These are phyloP conservation scores for Spheniscus humboldti DNA, from an alignment of 2,797 vertebrate genomes.

Conservation along the genomic window DNA sequence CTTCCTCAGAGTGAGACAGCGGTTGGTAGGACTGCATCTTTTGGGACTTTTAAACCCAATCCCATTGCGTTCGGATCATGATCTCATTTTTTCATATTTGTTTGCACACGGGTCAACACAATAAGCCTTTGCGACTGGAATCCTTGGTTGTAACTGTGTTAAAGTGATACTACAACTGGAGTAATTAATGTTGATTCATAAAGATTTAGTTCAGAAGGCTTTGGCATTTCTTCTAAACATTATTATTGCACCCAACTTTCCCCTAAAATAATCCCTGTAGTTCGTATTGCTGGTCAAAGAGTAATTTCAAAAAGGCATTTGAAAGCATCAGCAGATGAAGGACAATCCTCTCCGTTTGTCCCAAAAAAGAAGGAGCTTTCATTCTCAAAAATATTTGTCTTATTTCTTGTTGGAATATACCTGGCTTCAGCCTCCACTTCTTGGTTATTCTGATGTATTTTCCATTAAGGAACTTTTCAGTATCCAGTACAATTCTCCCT, in stretches of 20 bases:
- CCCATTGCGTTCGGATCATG: rapidly evolving
- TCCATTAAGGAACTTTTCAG: neutral
- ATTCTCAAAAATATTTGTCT: neutral
- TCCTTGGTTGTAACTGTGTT: neutral
- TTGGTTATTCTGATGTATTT: neutral
- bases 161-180: neutral
- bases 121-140: neutral
- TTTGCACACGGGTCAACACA: neutral
- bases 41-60: neutral
- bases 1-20: neutral
- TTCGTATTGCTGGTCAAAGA: neutral
- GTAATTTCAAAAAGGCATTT: neutral
- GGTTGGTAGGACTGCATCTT: neutral
- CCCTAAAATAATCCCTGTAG: neutral
- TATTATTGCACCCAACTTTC: neutral
- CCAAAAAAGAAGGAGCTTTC: neutral
- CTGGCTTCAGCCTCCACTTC: neutral
- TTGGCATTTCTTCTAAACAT: neutral
- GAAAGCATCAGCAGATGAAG: neutral
- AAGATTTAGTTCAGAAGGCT: neutral
- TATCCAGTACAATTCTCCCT: rapidly evolving
- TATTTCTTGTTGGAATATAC: neutral
- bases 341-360: neutral
- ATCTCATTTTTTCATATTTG: neutral
- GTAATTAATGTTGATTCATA: neutral